Base-by-base conservation (phyloP, 2,888 invertebrate species). In the Ophonus ardosiacus region DNA sequence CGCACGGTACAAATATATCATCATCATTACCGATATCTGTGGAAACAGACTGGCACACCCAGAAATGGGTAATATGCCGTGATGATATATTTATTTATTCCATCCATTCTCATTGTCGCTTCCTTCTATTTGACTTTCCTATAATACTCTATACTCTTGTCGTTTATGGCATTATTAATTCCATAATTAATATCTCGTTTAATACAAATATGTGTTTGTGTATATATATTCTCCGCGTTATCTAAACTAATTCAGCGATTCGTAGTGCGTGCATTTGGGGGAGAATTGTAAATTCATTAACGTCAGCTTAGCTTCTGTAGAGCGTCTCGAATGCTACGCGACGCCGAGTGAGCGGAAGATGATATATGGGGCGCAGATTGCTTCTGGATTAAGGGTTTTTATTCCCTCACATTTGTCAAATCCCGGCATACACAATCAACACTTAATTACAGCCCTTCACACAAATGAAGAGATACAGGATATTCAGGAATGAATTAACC, bases 261-360 rank as follows among this genome's bases (percentile, higher is more conserved):
- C 43, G 43, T 51, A 51, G 43, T 51, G 43, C 31, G 31, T 31
- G 31, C 31, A 6, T 31, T 51, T 51, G 13, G 43, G 68, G 68
- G 24, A 31, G n/a, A n/a, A 68, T 68, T 68, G 40, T 68, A 68
- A 68, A 68, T 68, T 68, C 68, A 68, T 68, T 68, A 68, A 24
- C 63, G 63, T 63, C 63, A 63, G 63, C 24, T 63, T 63, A 63
- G 24, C 18, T 59, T 18, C 63, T 18, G 24, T 18, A 13, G 13
- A 21, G 63, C 31, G 68, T 59, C 59, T 59, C 59, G 43, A 51
- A 51, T 31, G 31, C 31, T 31, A 13, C 43, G 43, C 8, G 43
- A 8, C 10, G 43, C 63, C 21, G 63, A 31, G 31, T 31, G 31
- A 1, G 21, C 31, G 63, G 63, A 63, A 68, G 68, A 68, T 68